These are phyloP conservation scores for Scytalopus superciliaris DNA, from an alignment of 2,113 vertebrate species.

Conservation along the genomic window DNA sequence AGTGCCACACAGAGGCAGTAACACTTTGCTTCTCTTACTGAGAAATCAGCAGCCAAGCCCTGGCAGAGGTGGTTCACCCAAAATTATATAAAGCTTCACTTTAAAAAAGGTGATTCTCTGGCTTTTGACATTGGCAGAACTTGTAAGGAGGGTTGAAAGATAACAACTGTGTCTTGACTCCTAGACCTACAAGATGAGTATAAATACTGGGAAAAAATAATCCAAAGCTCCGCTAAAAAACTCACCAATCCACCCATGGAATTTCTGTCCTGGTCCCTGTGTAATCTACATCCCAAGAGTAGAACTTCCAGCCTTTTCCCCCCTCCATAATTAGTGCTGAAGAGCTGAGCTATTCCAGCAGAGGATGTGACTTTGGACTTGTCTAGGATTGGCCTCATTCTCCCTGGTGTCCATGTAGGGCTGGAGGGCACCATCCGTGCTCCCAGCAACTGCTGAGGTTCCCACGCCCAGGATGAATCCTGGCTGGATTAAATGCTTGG, in stretches of 20 bases:
- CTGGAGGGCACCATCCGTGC: not conserved
- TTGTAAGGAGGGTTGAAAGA: not conserved
- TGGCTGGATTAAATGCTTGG: not conserved
- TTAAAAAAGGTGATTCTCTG: not conserved
- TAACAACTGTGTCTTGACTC: not conserved
- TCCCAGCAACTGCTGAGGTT: not conserved
- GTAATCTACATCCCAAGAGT: accelerated
- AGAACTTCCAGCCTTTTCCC: not conserved
- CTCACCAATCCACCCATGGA: too few relatives aligned
- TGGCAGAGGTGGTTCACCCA: not conserved
- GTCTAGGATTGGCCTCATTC: not conserved
- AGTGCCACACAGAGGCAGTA: not conserved
- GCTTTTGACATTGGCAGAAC: not conserved
- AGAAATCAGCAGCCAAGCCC: not conserved
- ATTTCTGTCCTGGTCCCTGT: not conserved
- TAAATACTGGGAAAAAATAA: not conserved
- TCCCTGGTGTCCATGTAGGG: not conserved
- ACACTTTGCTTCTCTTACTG: not conserved
- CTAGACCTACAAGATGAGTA: not conserved
- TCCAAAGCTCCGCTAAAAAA: not conserved
- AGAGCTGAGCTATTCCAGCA: not conserved
- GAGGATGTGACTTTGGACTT: not conserved
- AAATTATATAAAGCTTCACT: not conserved
- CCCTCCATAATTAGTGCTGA: too few relatives aligned
- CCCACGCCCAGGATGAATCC: not conserved